Evolutionary conservation across 2,797 vertebrate genomes (phyloP).

Genomic region (Halcyon chelicuti): DNA sequence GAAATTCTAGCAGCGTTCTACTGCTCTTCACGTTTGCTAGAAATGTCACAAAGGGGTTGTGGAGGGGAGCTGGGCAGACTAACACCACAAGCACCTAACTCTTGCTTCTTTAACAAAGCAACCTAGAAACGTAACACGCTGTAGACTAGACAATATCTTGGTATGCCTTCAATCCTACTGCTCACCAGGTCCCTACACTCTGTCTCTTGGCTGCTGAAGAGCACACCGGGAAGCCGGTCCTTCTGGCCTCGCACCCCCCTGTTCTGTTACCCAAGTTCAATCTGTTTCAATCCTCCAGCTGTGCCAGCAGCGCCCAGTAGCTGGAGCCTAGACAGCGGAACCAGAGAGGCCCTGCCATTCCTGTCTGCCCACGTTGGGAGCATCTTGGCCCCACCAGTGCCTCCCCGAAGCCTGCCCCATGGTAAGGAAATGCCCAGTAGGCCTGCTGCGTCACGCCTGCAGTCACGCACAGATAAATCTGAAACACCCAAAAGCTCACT

Average conservation of each 20-base stretch:
- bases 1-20: neutral
- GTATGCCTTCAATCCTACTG: neutral
- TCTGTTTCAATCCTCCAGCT: conserved; percentile 83
- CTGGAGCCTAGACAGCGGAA: conserved; percentile 96
- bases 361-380: conserved; percentile 87
- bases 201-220: neutral
- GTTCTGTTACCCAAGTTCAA: conserved; percentile 53
- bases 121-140: neutral
- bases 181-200: neutral
- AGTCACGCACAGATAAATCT: neutral
- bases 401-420: conserved; percentile 89
- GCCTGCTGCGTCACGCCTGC: conserved; percentile 29
- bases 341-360: conserved; percentile 88
- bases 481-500: neutral
- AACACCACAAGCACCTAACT: neutral
- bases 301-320: conserved; percentile 91
- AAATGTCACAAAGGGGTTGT: neutral
- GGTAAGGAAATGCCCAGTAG: conserved; percentile 81
- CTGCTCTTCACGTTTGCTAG: neutral
- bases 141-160: neutral
- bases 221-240: neutral
- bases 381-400: conserved; percentile 89
- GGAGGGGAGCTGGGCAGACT: neutral
- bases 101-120: conserved; percentile 35
- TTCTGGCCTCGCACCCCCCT: neutral